Conservation (phyloP, 2,113 vertebrate genomes). For the Sterrhoptilus dennistouni region DNA sequence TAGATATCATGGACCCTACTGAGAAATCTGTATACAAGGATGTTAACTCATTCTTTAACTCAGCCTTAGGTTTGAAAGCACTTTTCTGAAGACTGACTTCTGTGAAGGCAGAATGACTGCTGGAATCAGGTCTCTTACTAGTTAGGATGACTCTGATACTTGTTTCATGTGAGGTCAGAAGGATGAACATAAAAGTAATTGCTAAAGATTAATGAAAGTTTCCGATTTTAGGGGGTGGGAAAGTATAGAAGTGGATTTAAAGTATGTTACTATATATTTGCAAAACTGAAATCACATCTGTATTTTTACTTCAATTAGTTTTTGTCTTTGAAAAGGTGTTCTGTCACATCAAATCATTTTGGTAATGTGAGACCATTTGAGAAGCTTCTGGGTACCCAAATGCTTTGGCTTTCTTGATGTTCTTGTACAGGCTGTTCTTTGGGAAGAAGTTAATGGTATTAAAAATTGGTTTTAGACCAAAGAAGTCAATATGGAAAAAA, state of each 20-base stretch:
- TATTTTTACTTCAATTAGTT: background rate
- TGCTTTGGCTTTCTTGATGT: background rate
- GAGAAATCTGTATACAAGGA: background rate
- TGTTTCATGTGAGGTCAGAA: background rate
- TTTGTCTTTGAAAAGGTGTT: background rate
- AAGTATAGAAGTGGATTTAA: background rate
- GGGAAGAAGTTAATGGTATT: background rate
- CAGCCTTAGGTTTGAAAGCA: background rate
- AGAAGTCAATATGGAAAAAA: background rate
- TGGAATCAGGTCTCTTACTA: background rate
- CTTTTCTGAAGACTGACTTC: background rate
- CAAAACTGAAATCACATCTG: background rate
- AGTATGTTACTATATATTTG: background rate
- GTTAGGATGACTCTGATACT: background rate
- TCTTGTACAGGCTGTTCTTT: background rate
- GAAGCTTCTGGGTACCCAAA: background rate
- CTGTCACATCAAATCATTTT: background rate
- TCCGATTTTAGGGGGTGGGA: background rate
- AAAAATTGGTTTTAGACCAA: background rate
- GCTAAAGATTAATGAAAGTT: background rate
- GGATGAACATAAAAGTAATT: background rate
- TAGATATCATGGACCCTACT: background rate
- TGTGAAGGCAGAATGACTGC: background rate
- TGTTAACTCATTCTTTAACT: background rate
- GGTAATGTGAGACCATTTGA: background rate